A percentile compares a stretch with the other conserved stretches of the same genome.
phyloP scores from a whole-genome alignment of 2,888 invertebrate species.

The Thera britannica region DNA sequence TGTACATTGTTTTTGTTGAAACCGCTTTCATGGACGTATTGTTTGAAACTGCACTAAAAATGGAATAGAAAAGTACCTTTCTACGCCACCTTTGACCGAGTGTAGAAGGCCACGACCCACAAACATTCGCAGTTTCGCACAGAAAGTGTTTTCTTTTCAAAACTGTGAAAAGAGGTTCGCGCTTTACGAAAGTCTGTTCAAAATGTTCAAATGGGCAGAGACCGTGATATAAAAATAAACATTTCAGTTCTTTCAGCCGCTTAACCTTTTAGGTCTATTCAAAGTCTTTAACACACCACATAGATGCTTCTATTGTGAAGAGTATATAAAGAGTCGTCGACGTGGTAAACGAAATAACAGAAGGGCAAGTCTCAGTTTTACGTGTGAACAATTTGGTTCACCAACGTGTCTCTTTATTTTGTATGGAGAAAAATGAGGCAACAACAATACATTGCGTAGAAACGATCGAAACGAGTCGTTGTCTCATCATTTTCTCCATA shows the following conservation, averaged over 20 bases:
- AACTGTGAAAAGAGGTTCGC: slow-evolving; percentile 62
- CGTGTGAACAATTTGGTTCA: too few species aligned
- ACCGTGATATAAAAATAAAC: slow-evolving; percentile 56
- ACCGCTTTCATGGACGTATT: slow-evolving; percentile 15
- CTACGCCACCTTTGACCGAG: slow-evolving; percentile 52
- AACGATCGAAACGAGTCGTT: too few species aligned
- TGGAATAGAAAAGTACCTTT: slow-evolving; percentile 35
- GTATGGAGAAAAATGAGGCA: too few species aligned
- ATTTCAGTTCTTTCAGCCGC: slow-evolving; percentile 48
- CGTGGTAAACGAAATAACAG: neutral
- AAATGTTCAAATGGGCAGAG: slow-evolving; percentile 44
- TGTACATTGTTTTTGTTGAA: slow-evolving; percentile 6
- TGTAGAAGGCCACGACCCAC: slow-evolving; percentile 62
- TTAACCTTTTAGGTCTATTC: slow-evolving; percentile 30
- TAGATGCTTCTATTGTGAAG: slow-evolving; percentile 1
- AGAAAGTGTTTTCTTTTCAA: slow-evolving; percentile 64
- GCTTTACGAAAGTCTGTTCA: slow-evolving; percentile 47
- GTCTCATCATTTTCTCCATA: too few species aligned
- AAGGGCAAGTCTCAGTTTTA: too few species aligned
- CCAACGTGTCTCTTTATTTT: too few species aligned
- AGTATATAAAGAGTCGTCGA: neutral
- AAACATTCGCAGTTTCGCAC: slow-evolving; percentile 54
- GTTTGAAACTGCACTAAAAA: slow-evolving; percentile 19
- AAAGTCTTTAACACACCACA: slow-evolving; percentile 13
- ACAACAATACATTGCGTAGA: too few species aligned